These are phyloP conservation scores for Clepsis dumicolana DNA, from an alignment of 2,888 invertebrate genomes.

Conservation along the genomic window DNA sequence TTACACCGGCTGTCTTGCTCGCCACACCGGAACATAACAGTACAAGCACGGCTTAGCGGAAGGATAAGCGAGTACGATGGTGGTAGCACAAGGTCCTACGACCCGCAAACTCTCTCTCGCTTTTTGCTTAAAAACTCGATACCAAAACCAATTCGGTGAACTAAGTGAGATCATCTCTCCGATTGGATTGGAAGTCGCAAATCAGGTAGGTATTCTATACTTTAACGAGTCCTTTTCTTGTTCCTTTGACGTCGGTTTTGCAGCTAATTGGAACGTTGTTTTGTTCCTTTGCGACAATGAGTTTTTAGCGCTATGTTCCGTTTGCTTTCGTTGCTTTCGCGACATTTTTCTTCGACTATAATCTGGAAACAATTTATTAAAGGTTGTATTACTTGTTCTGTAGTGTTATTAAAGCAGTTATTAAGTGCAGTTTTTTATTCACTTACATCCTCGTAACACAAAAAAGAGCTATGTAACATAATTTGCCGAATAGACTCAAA, in stretches of 20 bases:
- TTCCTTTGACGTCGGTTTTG: slow-evolving; percentile 16
- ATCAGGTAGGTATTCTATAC: slow-evolving; percentile 37
- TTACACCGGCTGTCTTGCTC: no score
- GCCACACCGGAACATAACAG: no score
- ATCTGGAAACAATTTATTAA: not conserved
- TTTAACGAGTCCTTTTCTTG: slow-evolving; percentile 21
- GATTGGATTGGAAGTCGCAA: slow-evolving; percentile 24
- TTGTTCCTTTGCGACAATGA: slow-evolving; percentile 6
- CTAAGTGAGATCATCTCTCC: not conserved
- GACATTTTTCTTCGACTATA: slow-evolving; percentile 8
- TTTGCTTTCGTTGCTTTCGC: slow-evolving; percentile 11
- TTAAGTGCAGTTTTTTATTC: no score
- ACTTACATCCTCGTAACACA: no score
- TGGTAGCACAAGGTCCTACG: no score
- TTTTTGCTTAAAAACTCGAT: not conserved
- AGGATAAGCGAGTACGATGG: no score
- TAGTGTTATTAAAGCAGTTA: no score
- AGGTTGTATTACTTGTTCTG: not conserved
- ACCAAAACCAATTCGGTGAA: not conserved
- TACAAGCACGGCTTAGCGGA: no score
- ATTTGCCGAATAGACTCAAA: no score
- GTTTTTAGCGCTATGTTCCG: slow-evolving; percentile 10
- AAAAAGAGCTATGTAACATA: no score
- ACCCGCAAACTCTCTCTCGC: no score
- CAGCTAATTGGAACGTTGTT: slow-evolving; percentile 31